Conservation (phyloP, 1,140 invertebrate species). For the Aleiodes sp. region DNA sequence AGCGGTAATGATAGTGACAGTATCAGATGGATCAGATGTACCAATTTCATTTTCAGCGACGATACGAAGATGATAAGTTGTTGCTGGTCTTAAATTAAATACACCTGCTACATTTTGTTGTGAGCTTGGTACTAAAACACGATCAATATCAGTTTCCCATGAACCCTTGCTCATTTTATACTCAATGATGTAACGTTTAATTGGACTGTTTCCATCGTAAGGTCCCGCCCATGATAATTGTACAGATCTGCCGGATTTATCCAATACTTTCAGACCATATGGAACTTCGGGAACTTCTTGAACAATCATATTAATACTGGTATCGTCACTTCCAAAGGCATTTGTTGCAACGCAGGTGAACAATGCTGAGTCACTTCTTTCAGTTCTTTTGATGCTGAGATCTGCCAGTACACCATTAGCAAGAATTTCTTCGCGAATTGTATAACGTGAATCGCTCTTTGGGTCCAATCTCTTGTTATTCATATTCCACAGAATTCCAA, state of each 20-base stretch:
- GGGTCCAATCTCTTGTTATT: conserved; percentile 91
- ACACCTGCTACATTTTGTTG: conserved; percentile 88
- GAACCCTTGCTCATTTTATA: conserved; percentile 90
- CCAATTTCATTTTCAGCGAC: conserved; percentile 96
- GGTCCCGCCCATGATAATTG: conserved; percentile 92
- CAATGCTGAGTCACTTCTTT: conserved; percentile 89
- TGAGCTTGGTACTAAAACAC: conserved; percentile 82
- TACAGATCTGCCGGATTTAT: conserved; percentile 89
- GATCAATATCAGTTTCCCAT: conserved; percentile 84
- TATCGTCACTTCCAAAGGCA: conserved; percentile 93
- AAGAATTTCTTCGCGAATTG: conserved; percentile 89
- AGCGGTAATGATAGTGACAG: conserved; percentile 91
- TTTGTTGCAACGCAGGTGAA: conserved; percentile 96
- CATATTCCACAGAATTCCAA: conserved; percentile 96
- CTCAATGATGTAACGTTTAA: conserved; percentile 91
- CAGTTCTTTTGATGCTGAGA: conserved; percentile 88
- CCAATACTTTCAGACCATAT: conserved; percentile 87
- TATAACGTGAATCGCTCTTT: conserved; percentile 87
- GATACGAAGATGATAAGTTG: conserved; percentile 90
- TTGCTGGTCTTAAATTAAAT: conserved; percentile 88
- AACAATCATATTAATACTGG: conserved; percentile 94
- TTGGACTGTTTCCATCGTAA: conserved; percentile 94
- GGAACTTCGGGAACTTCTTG: conserved; percentile 96
- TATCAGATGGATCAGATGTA: conserved; percentile 88
- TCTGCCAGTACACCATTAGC: conserved; percentile 88